phyloP scores from a whole-genome alignment of 2,113 vertebrate species.

The Plectropomus leopardus region DNA sequence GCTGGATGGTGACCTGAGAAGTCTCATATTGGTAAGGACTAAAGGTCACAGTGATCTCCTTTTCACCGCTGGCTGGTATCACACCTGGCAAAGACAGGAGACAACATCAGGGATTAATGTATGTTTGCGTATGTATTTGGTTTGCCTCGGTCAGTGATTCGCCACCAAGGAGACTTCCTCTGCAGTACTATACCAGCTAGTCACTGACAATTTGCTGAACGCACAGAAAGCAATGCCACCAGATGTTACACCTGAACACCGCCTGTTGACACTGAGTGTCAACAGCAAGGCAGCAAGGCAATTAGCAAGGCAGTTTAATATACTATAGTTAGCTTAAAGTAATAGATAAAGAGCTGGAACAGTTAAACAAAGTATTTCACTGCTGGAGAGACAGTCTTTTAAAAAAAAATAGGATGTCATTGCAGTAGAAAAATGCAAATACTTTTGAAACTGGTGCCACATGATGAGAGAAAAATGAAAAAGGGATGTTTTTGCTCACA shows the following conservation, averaged over 20 bases:
- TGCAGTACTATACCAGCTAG: not conserved
- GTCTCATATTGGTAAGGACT: constrained; percentile 89
- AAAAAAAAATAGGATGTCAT: too few species aligned
- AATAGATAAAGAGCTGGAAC: not conserved
- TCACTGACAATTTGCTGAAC: not conserved
- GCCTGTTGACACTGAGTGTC: too few species aligned
- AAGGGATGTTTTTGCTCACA: too few species aligned
- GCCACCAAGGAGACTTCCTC: not conserved
- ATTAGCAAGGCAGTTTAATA: too few species aligned
- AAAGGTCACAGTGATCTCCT: constrained; percentile 86
- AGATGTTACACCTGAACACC: not conserved
- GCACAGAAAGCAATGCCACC: not conserved
- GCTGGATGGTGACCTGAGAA: constrained; percentile 88
- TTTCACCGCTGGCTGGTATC: constrained; percentile 89
- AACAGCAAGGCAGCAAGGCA: too few species aligned
- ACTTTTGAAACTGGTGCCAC: too few species aligned
- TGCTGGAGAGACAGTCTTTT: too few species aligned
- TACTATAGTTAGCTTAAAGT: too few species aligned
- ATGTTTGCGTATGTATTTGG: not conserved
- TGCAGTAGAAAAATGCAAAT: too few species aligned
- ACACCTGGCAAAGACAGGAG: constrained; percentile 84
- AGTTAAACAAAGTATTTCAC: too few species aligned
- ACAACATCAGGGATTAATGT: not conserved
- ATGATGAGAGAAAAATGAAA: too few species aligned
- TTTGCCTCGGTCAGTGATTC: not conserved